Evolutionary conservation across 2,888 invertebrate species (phyloP).

Genomic region (Oxyteleia sp.): DNA sequence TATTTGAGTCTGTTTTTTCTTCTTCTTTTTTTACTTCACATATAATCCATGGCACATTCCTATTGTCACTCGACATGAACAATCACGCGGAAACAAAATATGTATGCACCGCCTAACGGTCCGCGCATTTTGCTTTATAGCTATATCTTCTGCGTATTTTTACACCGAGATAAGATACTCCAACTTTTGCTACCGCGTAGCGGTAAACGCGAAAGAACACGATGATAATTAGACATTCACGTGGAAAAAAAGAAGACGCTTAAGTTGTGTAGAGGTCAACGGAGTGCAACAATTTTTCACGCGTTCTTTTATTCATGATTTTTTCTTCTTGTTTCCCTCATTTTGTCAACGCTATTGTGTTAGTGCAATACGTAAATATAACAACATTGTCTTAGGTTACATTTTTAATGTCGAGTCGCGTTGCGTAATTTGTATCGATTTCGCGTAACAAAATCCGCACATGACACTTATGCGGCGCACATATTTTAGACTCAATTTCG

Average conservation of each 20-base stretch:
- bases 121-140: slow-evolving; percentile 56
- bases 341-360: slow-evolving; percentile 4
- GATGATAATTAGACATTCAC: slow-evolving; percentile 42
- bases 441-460: slow-evolving; percentile 37
- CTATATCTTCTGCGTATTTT: slow-evolving; percentile 38
- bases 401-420: slow-evolving; percentile 18
- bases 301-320: too few species aligned
- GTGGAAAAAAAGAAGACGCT: slow-evolving; percentile 23
- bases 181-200: slow-evolving; percentile 59
- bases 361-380: not conserved
- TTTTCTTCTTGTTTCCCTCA: not conserved
- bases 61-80: slow-evolving; percentile 77
- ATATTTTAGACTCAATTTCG: slow-evolving; percentile 44
- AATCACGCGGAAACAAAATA: slow-evolving; percentile 72
- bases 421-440: slow-evolving; percentile 52
- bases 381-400: slow-evolving; percentile 17
- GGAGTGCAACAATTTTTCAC: slow-evolving; percentile 27
- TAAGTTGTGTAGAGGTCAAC: slow-evolving; percentile 6
- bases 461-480: slow-evolving; percentile 20
- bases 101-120: slow-evolving; percentile 67
- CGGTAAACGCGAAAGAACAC: slow-evolving; percentile 49
- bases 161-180: slow-evolving; percentile 47
- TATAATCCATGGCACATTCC: slow-evolving; percentile 83
- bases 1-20: slow-evolving; percentile 74
- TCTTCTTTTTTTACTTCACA: slow-evolving; percentile 74